A percentile compares a stretch with the other conserved stretches of the same genome.
These are phyloP conservation scores for Glyphotaelius pellucidus DNA, from an alignment of 2,888 invertebrate genomes.

Conservation along the genomic window DNA sequence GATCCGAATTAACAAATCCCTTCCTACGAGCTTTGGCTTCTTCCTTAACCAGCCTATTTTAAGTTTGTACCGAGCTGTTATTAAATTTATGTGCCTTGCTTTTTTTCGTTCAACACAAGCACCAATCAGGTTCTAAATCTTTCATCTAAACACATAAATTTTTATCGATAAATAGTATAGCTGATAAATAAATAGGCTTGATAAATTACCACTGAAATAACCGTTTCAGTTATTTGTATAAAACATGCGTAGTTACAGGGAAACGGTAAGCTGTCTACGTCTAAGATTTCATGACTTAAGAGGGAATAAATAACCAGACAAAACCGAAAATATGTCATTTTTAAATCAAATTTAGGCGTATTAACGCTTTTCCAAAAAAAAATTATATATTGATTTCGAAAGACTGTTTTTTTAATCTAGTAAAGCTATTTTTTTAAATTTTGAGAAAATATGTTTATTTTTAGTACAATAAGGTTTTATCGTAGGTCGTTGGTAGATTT, in stretches of 20 bases:
- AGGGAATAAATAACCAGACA: too few species aligned
- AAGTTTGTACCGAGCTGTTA: neutral
- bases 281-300: neutral
- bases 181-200: neutral
- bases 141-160: neutral
- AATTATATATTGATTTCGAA: too few species aligned
- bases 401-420: too few species aligned
- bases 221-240: neutral
- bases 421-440: too few species aligned
- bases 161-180: neutral
- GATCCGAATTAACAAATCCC: neutral
- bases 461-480: too few species aligned
- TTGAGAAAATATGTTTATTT: too few species aligned
- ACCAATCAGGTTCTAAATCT: neutral
- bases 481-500: too few species aligned
- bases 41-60: neutral
- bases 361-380: too few species aligned
- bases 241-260: neutral
- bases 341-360: too few species aligned
- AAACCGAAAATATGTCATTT: too few species aligned
- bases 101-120: neutral
- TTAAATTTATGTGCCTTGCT: neutral
- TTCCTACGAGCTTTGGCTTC: neutral
- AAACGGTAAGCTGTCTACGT: neutral
- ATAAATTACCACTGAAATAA: neutral